Conservation (phyloP, 2,113 vertebrate genomes). For the Elephantulus edwardii region DNA sequence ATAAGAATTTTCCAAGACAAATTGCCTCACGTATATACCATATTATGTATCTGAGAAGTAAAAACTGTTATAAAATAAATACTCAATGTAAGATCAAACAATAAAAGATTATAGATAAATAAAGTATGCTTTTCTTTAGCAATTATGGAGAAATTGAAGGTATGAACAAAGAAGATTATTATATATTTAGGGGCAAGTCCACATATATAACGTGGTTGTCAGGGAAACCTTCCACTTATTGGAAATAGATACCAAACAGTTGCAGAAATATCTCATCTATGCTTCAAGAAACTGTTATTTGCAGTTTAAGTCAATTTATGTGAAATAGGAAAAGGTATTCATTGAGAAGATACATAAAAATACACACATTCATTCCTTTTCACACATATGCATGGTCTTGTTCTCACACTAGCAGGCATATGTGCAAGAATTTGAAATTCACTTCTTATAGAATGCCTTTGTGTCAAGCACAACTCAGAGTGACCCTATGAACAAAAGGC, state of each 20-base stretch:
- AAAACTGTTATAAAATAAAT: background rate
- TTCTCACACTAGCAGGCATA: too few species aligned
- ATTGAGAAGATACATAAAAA: background rate
- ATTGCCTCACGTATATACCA: background rate
- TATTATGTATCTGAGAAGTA: background rate
- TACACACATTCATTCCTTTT: background rate
- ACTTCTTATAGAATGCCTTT: too few species aligned
- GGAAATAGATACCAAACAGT: background rate
- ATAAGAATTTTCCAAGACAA: background rate
- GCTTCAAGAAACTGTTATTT: background rate
- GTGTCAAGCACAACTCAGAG: too few species aligned
- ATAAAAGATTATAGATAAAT: too few species aligned
- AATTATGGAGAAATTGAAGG: background rate
- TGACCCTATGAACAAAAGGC: too few species aligned
- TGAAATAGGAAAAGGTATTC: background rate
- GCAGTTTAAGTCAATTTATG: background rate
- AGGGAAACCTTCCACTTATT: background rate
- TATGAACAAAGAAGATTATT: conserved; percentile 7
- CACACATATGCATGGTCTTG: background rate
- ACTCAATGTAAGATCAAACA: too few species aligned
- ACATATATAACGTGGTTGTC: background rate
- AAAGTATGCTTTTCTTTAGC: background rate
- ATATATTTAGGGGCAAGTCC: background rate
- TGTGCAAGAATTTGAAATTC: too few species aligned
- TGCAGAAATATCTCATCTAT: background rate